Base-by-base conservation (phyloP, 1,140 invertebrate genomes). In the Archegozetes longisetosus region DNA sequence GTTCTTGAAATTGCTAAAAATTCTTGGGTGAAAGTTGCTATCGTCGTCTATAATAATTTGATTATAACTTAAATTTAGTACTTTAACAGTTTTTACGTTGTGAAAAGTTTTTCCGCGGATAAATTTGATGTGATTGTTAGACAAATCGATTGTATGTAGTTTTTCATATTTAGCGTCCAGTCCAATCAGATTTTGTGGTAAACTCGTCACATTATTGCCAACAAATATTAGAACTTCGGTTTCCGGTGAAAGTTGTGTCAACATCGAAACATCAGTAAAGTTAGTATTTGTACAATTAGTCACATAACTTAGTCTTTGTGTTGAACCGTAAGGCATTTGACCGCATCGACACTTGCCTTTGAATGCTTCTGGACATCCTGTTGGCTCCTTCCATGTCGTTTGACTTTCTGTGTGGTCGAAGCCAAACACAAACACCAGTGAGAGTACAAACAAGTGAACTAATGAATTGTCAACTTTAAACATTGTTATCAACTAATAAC, bases 101-200 rank as follows among this genome's bases (percentile, higher is more conserved):
- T 86, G 84, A 69, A 84, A 87, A 2, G 82, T 74, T 70, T 85
- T 84, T 1, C 85, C 85, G 64, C 78, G 77, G 56, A 88, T 86
- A 60, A 82, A 79, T 51, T 75, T 68, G n/a, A 88, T 86, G 14
- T 77, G 71, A 68, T 88, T 88, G 61, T 79, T 82, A 24, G 80
- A 83, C 81, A 88, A 82, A 64, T 88, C 84, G 26, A 87, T 80
- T 1, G 82, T 76, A 61, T 75, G 75, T 22, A 88, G 68, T 6
- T 71, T 63, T 3, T 80, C 72, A 29, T 75, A 78, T 40, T 81
- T 73, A 48, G 72, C 73, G 47, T 79, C 77, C 24, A 77, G 78
- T 1, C 84, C 84, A 67, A 87, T 84, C 1, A 87, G 73, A 68
- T 87, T 86, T 72, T 77, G 78, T 1, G 81, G 82, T 48, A 87